Evolutionary conservation across 2,113 vertebrate genomes (phyloP).

Genomic region (Eulemur rufifrons): DNA sequence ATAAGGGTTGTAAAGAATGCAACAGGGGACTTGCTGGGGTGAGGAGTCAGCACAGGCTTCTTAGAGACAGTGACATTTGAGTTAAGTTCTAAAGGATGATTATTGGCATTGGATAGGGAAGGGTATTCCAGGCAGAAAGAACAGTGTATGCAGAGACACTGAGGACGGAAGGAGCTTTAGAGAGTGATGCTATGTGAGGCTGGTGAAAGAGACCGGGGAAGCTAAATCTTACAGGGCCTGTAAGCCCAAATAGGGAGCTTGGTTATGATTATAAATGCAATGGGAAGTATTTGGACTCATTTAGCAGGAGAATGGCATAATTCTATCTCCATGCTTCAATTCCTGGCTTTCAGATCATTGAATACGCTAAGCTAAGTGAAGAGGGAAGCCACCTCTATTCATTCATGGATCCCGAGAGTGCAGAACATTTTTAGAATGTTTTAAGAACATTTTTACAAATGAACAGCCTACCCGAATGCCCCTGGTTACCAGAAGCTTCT

Average conservation of each 20-base stretch:
- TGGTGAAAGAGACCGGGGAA: neutral
- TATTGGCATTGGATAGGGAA: neutral
- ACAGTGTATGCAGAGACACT: neutral
- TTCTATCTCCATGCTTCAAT: neutral
- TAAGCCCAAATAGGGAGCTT: neutral
- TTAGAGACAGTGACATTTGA: neutral
- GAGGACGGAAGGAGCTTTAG: neutral
- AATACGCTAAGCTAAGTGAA: slow-evolving; percentile 14
- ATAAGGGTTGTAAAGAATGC: neutral
- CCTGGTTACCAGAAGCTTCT: slow-evolving; percentile 51
- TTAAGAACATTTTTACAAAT: slow-evolving; percentile 61
- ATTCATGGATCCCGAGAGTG: slow-evolving; percentile 5
- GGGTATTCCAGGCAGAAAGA: neutral
- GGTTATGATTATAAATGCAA: neutral
- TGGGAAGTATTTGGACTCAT: neutral
- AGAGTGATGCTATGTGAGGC: neutral
- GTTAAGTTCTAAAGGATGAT: neutral
- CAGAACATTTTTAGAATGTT: slow-evolving; percentile 32
- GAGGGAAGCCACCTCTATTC: slow-evolving; percentile 17
- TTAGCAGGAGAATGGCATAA: neutral
- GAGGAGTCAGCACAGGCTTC: neutral
- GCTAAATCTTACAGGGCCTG: neutral
- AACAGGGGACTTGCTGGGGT: neutral
- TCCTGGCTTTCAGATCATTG: slow-evolving; percentile 24
- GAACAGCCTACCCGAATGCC: slow-evolving; percentile 37